Evolutionary conservation across 1,140 invertebrate species (phyloP), one percentile per base, ranked within the genome.

Genomic region (Ips typographus): DNA sequence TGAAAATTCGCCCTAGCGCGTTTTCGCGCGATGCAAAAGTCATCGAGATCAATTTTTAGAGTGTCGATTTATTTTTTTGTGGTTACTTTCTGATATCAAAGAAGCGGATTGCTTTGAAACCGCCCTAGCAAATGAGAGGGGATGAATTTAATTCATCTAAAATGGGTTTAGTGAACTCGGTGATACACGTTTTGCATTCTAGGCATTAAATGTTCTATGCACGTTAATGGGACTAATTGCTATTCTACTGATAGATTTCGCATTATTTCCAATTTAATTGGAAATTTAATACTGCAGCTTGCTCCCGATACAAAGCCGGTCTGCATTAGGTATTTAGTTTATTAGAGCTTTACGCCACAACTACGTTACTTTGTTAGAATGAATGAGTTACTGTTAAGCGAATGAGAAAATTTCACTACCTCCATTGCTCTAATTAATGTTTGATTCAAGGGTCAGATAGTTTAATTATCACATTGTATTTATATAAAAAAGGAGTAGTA

Each of bases 201-300:
- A 55, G 37, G 6, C 52, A 55, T 55, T 55, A 55, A 55, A 55
- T 38, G 52, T 36, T n/a, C n/a, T 55, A 38, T n/a, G n/a, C 37
- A 55, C 37, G 52, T 22, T 55, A 55, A 55, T 55, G 52, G 52
- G 2, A 1, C 52, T 7, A 7, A 36, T 55, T 55, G 1, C 52
- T 55, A 55, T 55, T 55, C 52, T 55, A 7, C 37, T 36, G 5
- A 55, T 55, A 55, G 52, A 22, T 55, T 55, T 55, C 52, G 37
- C 52, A 55, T 55, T 55, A 55, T 55, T 55, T 55, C 52, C 52
- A 55, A 36, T 55, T 55, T 55, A 55, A 55, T 55, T n/a, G n/a
- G n/a, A n/a, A n/a, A n/a, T n/a, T n/a, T n/a, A n/a, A n/a, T n/a
- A n/a, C n/a, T n/a, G n/a, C n/a, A n/a, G n/a, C n/a, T n/a, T n/a